Conservation (phyloP, 2,797 vertebrate species). For the Cryptoblepharus egeriae region DNA sequence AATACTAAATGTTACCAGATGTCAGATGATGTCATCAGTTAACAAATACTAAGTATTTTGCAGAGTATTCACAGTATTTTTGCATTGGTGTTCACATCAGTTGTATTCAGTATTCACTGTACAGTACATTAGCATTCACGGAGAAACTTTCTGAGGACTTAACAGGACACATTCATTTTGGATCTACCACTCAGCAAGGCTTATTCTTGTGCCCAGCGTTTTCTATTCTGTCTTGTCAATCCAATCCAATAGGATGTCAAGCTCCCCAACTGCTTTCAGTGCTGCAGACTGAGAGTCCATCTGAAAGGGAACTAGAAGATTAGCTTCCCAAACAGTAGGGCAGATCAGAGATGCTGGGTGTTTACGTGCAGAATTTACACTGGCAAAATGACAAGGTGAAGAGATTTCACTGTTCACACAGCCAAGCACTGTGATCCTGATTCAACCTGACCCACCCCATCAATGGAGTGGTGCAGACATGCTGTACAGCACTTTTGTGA, state of each 20-base stretch:
- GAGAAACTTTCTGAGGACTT: neutral
- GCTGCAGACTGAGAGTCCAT: conserved; percentile 66
- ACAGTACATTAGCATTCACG: neutral
- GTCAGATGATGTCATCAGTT: neutral
- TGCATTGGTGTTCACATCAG: too few species aligned
- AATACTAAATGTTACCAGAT: neutral
- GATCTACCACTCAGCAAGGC: neutral
- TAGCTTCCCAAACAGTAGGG: neutral
- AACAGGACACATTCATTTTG: neutral
- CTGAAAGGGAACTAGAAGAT: conserved; percentile 56
- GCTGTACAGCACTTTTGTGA: too few species aligned
- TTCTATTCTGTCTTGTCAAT: conserved; percentile 66
- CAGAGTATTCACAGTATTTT: neutral
- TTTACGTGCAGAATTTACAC: neutral
- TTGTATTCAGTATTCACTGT: too few species aligned
- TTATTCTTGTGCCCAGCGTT: neutral
- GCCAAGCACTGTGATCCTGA: neutral
- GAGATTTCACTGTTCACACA: neutral
- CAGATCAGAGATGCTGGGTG: too few species aligned
- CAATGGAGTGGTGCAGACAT: too few species aligned
- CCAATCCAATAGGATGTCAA: conserved; percentile 78
- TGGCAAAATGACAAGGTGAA: neutral
- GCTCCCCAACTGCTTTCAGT: conserved; percentile 78
- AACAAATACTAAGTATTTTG: neutral
- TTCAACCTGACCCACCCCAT: neutral